Conservation (phyloP, 1,140 invertebrate species). For the Drosophila grimshawi region DNA sequence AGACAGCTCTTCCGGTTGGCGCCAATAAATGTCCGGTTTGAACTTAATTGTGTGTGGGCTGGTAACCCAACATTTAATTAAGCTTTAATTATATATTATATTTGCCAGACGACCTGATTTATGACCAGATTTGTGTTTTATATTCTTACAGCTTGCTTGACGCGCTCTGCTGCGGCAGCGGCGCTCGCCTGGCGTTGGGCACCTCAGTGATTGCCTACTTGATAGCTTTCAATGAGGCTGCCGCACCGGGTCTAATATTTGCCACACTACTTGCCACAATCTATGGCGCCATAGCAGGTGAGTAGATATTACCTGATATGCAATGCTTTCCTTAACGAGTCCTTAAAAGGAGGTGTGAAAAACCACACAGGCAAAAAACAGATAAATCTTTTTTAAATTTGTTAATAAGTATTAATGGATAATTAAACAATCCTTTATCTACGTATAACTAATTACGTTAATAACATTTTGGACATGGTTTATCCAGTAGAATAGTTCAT, state of each 20-base stretch:
- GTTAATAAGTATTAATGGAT: too few relatives aligned
- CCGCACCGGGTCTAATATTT: slow-evolving; percentile 64
- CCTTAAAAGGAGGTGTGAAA: too few relatives aligned
- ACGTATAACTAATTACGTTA: too few relatives aligned
- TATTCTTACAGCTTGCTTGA: slow-evolving; percentile 64
- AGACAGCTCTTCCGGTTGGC: slow-evolving; percentile 34
- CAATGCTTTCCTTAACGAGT: too few relatives aligned
- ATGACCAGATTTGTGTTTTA: slow-evolving; percentile 16
- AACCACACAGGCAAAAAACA: too few relatives aligned
- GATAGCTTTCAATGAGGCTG: slow-evolving; percentile 80
- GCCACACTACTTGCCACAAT: slow-evolving; percentile 68
- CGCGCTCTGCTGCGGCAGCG: slow-evolving; percentile 72
- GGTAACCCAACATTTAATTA: slow-evolving; percentile 16
- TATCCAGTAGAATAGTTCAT: too few relatives aligned
- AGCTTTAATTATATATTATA: slow-evolving; percentile 29
- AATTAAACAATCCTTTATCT: too few relatives aligned
- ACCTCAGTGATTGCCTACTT: slow-evolving; percentile 71
- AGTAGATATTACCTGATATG: neutral
- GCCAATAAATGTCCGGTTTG: slow-evolving; percentile 44
- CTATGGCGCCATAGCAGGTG: slow-evolving; percentile 75
- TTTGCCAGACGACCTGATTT: slow-evolving; percentile 37
- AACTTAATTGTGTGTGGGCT: slow-evolving; percentile 1
- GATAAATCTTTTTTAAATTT: too few relatives aligned
- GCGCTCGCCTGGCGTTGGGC: slow-evolving; percentile 77
- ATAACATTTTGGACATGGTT: too few relatives aligned